Conservation (phyloP, 1,140 invertebrate species). For the Drosophila erecta region DNA sequence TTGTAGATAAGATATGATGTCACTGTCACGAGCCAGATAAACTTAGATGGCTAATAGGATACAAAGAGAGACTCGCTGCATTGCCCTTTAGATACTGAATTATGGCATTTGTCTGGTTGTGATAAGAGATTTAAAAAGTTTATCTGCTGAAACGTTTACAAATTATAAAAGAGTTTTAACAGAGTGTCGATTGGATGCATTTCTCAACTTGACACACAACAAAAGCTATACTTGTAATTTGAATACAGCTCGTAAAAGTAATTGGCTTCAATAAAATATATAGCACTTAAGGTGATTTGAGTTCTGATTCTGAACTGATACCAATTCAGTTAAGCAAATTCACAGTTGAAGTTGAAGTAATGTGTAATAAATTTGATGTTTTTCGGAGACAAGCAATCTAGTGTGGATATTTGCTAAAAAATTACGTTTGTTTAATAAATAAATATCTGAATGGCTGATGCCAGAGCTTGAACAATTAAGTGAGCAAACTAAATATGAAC, state of each 20-base stretch:
- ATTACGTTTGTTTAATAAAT: not conserved
- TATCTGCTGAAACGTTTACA: not conserved
- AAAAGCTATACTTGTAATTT: too few species aligned
- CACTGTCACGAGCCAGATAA: conserved; percentile 48
- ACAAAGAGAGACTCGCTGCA: conserved; percentile 1
- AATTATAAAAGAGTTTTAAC: not conserved
- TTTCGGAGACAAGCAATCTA: too few species aligned
- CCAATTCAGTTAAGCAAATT: too few species aligned
- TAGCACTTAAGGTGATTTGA: too few species aligned
- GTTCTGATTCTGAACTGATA: too few species aligned
- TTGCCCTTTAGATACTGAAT: conserved; percentile 31
- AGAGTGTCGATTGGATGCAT: too few species aligned
- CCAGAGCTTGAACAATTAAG: conserved; percentile 5
- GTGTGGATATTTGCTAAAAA: not conserved
- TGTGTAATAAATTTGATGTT: too few species aligned
- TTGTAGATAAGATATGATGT: conserved; percentile 49
- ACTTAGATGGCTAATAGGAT: not conserved
- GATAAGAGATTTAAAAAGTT: conserved; percentile 1
- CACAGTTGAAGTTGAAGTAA: too few species aligned
- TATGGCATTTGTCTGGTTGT: conserved; percentile 11
- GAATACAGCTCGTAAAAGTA: too few species aligned
- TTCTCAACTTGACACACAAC: too few species aligned
- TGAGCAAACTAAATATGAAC: conserved; percentile 12
- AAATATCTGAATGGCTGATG: not conserved
- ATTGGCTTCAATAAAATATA: too few species aligned